phyloP scores from a whole-genome alignment of 2,888 invertebrate species.

The Phorcus lineatus region DNA sequence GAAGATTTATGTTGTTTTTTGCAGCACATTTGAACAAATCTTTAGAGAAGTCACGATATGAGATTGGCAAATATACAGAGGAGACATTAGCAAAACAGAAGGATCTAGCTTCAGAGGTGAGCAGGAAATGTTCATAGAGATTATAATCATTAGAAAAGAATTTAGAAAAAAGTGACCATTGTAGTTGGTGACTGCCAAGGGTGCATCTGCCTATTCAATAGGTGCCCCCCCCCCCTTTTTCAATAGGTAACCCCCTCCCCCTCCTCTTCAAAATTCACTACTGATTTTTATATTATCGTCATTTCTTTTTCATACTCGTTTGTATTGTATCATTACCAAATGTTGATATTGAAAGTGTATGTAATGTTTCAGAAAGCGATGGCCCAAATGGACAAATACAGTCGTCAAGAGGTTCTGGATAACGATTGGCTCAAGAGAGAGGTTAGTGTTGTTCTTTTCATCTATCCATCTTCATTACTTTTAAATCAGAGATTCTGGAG shows the following conservation, averaged over 20 bases:
- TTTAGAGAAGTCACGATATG: conserved; percentile 58
- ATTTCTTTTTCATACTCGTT: background rate
- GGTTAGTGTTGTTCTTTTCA: conserved; percentile 52
- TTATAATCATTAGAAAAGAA: background rate
- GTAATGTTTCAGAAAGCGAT: conserved; percentile 71
- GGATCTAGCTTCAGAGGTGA: conserved; percentile 71
- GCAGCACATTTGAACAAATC: conserved; percentile 65
- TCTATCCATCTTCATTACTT: too few relatives aligned
- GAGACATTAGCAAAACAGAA: conserved; percentile 70
- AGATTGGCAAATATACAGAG: conserved; percentile 64
- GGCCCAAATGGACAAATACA: conserved; percentile 71
- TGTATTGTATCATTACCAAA: background rate
- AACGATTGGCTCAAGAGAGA: conserved; percentile 74
- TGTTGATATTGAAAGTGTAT: background rate
- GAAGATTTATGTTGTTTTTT: too few relatives aligned
- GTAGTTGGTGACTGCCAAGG: too few relatives aligned
- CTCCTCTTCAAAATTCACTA: too few relatives aligned
- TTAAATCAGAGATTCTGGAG: too few relatives aligned
- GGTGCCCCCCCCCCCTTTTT: too few relatives aligned
- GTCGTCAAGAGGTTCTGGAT: conserved; percentile 73
- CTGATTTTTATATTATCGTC: too few relatives aligned
- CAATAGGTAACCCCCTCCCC: too few relatives aligned
- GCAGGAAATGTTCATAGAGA: background rate
- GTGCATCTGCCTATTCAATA: too few relatives aligned
- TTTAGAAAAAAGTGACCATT: too few relatives aligned